Evolutionary conservation across 2,113 vertebrate species (phyloP).

Genomic region (Eulemur macaco): DNA sequence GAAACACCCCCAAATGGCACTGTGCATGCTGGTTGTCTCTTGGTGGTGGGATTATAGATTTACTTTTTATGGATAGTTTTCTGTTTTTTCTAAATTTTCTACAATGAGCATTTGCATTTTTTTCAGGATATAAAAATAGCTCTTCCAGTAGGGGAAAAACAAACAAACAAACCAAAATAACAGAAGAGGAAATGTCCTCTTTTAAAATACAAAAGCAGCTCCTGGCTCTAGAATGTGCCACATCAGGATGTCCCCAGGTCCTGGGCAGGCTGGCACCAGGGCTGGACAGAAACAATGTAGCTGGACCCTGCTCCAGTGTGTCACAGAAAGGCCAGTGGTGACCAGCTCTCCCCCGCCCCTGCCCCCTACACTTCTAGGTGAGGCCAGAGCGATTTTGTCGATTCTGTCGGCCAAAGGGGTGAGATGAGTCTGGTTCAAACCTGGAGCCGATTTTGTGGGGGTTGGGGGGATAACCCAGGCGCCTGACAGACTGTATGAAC

Average conservation of each 20-base stretch:
- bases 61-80: neutral
- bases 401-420: neutral
- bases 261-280: slow-evolving; percentile 60
- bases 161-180: neutral
- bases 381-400: neutral
- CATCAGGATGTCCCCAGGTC: slow-evolving; percentile 49
- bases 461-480: neutral
- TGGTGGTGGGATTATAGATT: neutral
- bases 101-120: neutral
- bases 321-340: neutral
- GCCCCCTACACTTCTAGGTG: neutral
- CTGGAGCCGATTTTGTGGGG: neutral
- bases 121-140: slow-evolving; percentile 37
- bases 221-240: slow-evolving; percentile 49
- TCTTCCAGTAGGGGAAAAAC: neutral
- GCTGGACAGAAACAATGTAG: slow-evolving; percentile 51
- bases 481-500: neutral
- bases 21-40: neutral
- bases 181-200: slow-evolving; percentile 49
- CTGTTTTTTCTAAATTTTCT: slow-evolving; percentile 37
- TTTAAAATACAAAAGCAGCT: slow-evolving; percentile 54
- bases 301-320: slow-evolving; percentile 8
- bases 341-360: neutral
- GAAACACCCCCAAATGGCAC: neutral
- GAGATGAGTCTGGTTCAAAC: neutral